These are phyloP conservation scores for Arvicanthis niloticus DNA, from an alignment of 2,113 vertebrate genomes.

Conservation along the genomic window DNA sequence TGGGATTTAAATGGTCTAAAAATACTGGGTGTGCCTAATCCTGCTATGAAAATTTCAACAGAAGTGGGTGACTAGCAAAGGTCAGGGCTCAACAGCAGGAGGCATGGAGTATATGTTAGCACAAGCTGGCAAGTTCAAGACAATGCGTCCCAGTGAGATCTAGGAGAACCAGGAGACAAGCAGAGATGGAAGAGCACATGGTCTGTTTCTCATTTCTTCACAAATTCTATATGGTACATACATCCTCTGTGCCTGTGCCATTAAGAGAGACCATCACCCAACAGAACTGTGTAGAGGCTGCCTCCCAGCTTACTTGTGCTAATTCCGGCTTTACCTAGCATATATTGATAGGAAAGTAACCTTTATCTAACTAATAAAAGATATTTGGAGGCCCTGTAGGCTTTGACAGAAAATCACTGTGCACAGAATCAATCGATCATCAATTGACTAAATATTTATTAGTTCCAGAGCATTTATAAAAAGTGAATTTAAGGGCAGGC, in stretches of 20 bases:
- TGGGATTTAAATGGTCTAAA: background rate
- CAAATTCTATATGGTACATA: accelerated
- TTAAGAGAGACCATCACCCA: background rate
- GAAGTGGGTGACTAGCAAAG: background rate
- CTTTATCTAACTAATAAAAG: background rate
- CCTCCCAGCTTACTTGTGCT: background rate
- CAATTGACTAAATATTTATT: background rate
- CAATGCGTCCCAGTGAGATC: background rate
- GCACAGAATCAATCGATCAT: background rate
- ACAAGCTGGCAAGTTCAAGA: background rate
- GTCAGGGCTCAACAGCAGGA: background rate
- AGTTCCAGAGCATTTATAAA: background rate
- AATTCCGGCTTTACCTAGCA: background rate
- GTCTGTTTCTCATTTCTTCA: background rate
- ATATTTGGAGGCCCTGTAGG: background rate
- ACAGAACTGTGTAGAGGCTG: accelerated
- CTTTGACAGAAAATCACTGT: background rate
- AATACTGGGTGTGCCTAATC: background rate
- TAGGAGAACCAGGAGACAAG: background rate
- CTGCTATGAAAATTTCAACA: background rate
- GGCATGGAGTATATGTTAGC: accelerated
- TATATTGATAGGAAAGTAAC: accelerated
- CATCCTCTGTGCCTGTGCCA: background rate
- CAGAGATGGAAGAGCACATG: background rate
- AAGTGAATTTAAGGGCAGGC: background rate